Conservation (phyloP, 2,888 invertebrate genomes). For the Cataglyphis cursor region DNA sequence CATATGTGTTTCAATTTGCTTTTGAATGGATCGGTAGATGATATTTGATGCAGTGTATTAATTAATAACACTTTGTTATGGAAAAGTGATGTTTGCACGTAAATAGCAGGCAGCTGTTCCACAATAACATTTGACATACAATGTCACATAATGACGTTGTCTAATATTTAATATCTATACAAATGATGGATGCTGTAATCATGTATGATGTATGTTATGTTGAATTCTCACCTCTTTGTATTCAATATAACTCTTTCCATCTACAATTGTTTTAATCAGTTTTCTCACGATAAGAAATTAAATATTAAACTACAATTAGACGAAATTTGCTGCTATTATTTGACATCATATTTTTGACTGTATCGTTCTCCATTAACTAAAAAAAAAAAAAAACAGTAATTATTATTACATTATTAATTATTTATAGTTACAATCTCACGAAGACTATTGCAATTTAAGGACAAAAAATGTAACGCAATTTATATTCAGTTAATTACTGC, state of each 20-base stretch:
- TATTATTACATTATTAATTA: not conserved
- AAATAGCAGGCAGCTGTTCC: not conserved
- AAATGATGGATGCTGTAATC: constrained; percentile 9
- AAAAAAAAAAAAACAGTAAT: not conserved
- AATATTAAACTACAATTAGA: constrained; percentile 11
- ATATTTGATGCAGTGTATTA: not conserved
- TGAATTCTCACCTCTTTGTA: constrained; percentile 13
- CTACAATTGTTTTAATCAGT: constrained; percentile 13
- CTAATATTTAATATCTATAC: constrained; percentile 25
- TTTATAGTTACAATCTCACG: constrained; percentile 1
- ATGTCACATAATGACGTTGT: constrained; percentile 13
- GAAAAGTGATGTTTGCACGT: not conserved
- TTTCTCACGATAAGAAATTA: not conserved
- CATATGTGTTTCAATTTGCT: not conserved
- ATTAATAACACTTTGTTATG: constrained; percentile 18
- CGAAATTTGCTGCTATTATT: not conserved
- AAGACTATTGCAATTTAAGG: not conserved
- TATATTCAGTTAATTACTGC: constrained; percentile 6
- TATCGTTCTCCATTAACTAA: not conserved
- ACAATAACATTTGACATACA: constrained; percentile 22
- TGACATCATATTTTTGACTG: constrained; percentile 5
- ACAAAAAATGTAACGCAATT: not conserved
- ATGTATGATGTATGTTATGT: constrained; percentile 33
- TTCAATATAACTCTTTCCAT: constrained; percentile 2
- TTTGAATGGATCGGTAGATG: not conserved